Evolutionary conservation across 2,113 vertebrate species (phyloP).

Genomic region (Dasyornis broadbenti): DNA sequence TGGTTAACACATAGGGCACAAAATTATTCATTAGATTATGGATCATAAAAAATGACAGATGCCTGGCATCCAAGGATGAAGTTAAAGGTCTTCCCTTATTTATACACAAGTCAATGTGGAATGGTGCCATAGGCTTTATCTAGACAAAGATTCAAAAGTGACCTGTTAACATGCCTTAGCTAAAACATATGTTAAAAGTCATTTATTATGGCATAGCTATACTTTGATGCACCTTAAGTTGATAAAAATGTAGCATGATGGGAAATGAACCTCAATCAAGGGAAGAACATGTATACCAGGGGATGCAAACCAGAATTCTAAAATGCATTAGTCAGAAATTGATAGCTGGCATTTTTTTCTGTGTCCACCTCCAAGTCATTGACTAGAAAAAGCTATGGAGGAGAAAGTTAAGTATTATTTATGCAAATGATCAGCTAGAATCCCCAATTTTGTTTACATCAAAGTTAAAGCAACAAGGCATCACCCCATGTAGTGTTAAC

Average conservation of each 20-base stretch:
- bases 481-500: neutral
- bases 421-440: neutral
- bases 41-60: neutral
- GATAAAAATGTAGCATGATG: neutral
- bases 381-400: neutral
- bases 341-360: neutral
- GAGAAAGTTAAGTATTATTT: neutral
- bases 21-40: neutral
- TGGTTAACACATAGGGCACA: neutral
- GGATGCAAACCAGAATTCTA: neutral
- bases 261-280: neutral
- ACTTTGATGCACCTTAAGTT: neutral
- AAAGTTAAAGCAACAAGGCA: neutral
- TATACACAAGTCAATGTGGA: neutral
- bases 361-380: neutral
- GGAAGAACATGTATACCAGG: neutral
- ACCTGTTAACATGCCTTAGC: neutral
- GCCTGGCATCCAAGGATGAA: neutral
- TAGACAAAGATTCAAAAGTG: neutral
- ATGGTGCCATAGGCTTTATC: neutral
- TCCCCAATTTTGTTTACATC: neutral
- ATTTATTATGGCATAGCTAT: neutral
- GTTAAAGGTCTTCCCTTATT: neutral
- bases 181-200: neutral
- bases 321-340: neutral